Conservation (phyloP, 2,888 invertebrate genomes). For the Amphipoea oculea region DNA sequence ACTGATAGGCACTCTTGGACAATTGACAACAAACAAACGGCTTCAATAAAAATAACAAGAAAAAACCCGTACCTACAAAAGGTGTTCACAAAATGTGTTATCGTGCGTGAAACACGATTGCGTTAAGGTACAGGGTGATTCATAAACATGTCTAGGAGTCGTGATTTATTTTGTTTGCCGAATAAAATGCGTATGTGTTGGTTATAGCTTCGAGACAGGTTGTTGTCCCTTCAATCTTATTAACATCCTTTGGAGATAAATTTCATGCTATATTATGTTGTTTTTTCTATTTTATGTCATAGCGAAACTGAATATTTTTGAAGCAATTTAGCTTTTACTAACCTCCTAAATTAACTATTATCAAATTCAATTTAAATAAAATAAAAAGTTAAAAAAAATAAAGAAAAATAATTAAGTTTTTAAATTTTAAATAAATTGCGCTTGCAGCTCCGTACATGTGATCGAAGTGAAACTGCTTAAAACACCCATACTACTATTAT, state of each 20-base stretch:
- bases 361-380: too few relatives aligned
- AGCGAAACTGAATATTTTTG: too few relatives aligned
- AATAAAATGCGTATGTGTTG: conserved; percentile 55
- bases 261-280: background rate
- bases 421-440: too few relatives aligned
- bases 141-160: conserved; percentile 67
- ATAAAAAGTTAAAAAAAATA: too few relatives aligned
- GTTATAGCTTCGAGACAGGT: background rate
- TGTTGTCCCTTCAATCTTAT: background rate
- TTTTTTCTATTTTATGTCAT: too few relatives aligned
- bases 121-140: conserved; percentile 65
- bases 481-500: too few relatives aligned
- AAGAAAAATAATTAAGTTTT: too few relatives aligned
- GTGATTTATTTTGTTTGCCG: conserved; percentile 70
- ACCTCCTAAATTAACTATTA: too few relatives aligned
- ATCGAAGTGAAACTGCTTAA: too few relatives aligned
- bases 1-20: background rate
- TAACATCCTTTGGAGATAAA: background rate
- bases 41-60: conserved; percentile 47
- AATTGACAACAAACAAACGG: conserved; percentile 43
- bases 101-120: conserved; percentile 70
- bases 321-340: too few relatives aligned
- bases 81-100: conserved; percentile 64
- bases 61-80: conserved; percentile 41
- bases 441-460: too few relatives aligned